A percentile compares a stretch with the other conserved stretches of the same genome.
These are phyloP conservation scores for Silurus aristotelis DNA, from an alignment of 2,797 vertebrate species.

Conservation along the genomic window DNA sequence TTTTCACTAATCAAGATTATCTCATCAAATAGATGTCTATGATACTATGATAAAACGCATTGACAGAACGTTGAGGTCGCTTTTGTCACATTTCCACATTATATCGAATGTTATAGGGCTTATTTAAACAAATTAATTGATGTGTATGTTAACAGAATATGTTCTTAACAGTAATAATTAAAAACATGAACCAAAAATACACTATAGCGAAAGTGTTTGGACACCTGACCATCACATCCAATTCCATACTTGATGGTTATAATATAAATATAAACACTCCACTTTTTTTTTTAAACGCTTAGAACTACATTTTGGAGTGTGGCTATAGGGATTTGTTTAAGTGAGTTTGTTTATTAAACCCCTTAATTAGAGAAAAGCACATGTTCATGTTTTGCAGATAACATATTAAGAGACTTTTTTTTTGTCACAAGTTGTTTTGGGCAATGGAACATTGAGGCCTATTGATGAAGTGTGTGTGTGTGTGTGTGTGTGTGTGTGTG, in stretches of 20 bases:
- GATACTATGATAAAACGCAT: background rate
- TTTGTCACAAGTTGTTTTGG: background rate
- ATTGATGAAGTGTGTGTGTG: background rate
- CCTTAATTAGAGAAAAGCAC: background rate
- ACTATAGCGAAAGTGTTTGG: background rate
- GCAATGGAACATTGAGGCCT: background rate
- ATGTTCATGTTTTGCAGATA: background rate
- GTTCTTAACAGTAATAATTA: background rate
- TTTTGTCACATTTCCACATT: background rate
- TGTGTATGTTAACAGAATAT: background rate
- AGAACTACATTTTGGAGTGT: background rate
- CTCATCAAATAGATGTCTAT: background rate
- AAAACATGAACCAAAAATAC: background rate
- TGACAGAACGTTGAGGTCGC: background rate
- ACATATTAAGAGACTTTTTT: background rate
- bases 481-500: no score
- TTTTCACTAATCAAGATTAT: no score
- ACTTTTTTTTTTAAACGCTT: background rate
- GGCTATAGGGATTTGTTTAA: background rate
- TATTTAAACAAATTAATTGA: background rate
- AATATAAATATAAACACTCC: background rate
- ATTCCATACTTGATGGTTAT: background rate
- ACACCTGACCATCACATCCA: background rate
- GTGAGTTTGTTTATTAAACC: no score
- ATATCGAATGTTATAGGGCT: background rate